A percentile compares a stretch with the other conserved stretches of the same genome.
Conservation (phyloP, 1,140 invertebrate species). For the Sipha flava region DNA sequence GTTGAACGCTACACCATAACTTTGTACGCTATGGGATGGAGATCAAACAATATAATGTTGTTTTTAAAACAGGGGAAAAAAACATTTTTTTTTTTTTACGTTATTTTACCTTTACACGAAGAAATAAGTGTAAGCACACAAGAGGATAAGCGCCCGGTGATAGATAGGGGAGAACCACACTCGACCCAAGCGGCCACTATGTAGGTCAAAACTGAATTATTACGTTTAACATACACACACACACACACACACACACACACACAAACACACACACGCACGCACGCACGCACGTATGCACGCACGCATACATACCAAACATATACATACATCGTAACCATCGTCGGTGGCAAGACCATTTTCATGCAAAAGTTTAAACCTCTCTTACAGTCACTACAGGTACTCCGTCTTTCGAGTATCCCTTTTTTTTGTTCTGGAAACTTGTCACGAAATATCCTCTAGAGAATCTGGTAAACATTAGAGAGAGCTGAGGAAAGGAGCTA, state of each 20-base stretch:
- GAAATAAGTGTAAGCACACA: neutral
- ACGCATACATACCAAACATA: too few relatives aligned
- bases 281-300: neutral
- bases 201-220: conserved; percentile 12
- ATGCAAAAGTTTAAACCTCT: neutral
- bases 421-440: neutral
- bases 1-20: too few relatives aligned
- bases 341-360: neutral
- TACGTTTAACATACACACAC: neutral
- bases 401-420: neutral
- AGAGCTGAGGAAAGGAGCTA: too few relatives aligned
- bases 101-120: neutral
- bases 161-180: neutral
- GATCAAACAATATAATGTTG: too few relatives aligned
- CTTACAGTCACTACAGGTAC: too few relatives aligned
- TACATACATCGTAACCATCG: too few relatives aligned
- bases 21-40: too few relatives aligned
- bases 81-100: neutral
- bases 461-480: neutral
- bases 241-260: neutral
- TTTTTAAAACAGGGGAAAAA: neutral
- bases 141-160: neutral
- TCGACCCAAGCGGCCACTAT: neutral
- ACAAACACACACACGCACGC: too few relatives aligned
- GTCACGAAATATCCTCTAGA: neutral